Conservation (phyloP, 2,797 vertebrate species). For the Syngnathus acus region DNA sequence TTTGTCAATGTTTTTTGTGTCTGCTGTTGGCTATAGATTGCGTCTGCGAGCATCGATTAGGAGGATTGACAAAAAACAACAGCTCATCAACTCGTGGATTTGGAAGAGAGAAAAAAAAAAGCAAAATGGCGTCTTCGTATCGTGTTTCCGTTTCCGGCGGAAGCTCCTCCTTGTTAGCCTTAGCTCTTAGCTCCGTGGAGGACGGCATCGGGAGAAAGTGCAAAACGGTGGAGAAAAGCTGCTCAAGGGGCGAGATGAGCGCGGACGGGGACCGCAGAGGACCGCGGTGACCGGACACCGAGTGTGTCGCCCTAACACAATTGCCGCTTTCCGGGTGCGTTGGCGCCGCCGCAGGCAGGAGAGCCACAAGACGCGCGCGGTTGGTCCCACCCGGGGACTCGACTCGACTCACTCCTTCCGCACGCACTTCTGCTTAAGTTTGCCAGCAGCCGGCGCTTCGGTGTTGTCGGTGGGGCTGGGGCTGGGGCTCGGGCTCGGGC, state of each 20-base stretch:
- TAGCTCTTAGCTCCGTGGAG: conserved; percentile 35
- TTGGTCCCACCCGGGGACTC: conserved; percentile 2
- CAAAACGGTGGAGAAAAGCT: conserved; percentile 14
- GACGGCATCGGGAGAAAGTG: conserved; percentile 24
- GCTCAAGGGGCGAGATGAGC: background rate
- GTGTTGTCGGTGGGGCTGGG: no score
- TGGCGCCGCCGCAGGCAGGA: background rate
- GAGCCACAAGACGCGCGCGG: background rate
- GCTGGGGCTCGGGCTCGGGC: no score
- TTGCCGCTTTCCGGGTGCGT: conserved; percentile 14
- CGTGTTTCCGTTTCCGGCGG: conserved; percentile 48
- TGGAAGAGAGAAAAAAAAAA: no score
- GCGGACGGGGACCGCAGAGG: conserved; percentile 1
- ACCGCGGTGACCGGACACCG: conserved; percentile 41
- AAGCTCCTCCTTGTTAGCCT: conserved; percentile 56
- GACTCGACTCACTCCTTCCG: conserved; percentile 1
- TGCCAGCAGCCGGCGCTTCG: no score
- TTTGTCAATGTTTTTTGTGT: no score
- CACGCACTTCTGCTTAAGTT: no score
- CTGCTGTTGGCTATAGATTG: no score
- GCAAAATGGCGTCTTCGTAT: background rate
- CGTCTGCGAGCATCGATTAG: no score
- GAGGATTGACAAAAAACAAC: no score
- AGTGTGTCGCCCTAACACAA: conserved; percentile 3
- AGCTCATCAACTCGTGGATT: no score